Base-by-base conservation (phyloP, 2,113 vertebrate species). In the Gymnorhina tibicen region DNA sequence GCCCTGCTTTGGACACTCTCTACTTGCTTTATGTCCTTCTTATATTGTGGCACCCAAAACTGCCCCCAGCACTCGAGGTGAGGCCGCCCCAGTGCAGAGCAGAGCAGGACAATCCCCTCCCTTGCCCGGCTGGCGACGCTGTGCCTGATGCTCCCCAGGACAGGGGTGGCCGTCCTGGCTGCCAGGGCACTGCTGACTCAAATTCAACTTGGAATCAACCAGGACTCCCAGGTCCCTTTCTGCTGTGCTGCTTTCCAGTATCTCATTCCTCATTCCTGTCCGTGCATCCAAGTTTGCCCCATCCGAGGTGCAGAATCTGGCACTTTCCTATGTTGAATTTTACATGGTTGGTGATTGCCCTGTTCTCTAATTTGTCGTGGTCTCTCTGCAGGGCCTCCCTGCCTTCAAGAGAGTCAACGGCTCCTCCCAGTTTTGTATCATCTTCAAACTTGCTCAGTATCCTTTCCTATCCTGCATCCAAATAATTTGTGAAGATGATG, bases 241-340 rank as follows among this genome's bases (percentile, higher is more conserved):
- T 21, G 10, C 1, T 1, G 14, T 0, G 0, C 3, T 30, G 59
- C 15, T 53, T 35, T 30, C 39, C 32, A 64, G 15, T 1, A 0
- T 15, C 33, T 7, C 39, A 30, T 44, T 53, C 8, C 13, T 1
- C 60, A 30, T 20, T 30, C 39, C 39, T 22, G 15, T 16, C 7
- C 0, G 0, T n/a, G 11, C 19, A 30, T 15, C n/a, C 73, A 66
- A 39, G 2, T 24, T 2, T 66, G 47, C 39, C 20, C 39, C 39
- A 55, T 19, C 15, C 60, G 39, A 55, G 20, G 16, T 66, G 16
- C 39, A 79, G 39, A 35, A 79, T 44, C 23, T 0, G 1, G 26
- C 39, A 44, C 26, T 44, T 35, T 18, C 32, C 1, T 0, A 3
- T 42, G 3, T 30, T 42, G 14, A 23, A 23, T 1, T 79, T 35